Conservation (phyloP, 2,888 invertebrate genomes). For the Anoplius nigerrimus region DNA sequence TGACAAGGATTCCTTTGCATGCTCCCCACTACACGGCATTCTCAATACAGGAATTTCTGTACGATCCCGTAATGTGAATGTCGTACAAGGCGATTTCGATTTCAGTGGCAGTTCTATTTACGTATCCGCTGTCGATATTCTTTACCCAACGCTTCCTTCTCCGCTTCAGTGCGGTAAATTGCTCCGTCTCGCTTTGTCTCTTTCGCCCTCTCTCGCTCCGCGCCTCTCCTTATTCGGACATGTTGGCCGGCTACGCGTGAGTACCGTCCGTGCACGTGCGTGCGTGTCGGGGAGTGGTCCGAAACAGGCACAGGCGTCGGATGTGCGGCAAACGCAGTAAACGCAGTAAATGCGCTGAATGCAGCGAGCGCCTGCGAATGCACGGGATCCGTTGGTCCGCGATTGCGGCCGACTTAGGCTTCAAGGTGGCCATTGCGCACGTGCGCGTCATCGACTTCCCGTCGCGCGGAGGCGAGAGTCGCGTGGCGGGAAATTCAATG, state of each 20-base stretch:
- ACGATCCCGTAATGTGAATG: too few species aligned
- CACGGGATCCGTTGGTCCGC: neutral
- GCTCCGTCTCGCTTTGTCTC: neutral
- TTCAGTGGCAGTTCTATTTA: neutral
- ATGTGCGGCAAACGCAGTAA: neutral
- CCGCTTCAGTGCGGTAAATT: neutral
- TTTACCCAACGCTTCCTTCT: neutral
- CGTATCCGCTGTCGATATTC: neutral
- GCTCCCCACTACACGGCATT: neutral
- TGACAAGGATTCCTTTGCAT: too few species aligned
- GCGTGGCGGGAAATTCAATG: constrained; percentile 8
- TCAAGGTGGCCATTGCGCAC: neutral
- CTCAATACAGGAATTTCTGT: too few species aligned
- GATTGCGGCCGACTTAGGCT: neutral
- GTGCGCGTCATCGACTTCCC: neutral
- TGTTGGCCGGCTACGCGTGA: constrained; percentile 30
- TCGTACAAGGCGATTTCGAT: neutral
- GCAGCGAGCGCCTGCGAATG: too few species aligned
- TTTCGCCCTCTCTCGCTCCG: constrained; percentile 7
- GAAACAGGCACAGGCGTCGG: constrained; percentile 31
- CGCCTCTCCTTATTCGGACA: constrained; percentile 54
- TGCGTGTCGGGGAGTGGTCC: neutral
- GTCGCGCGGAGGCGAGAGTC: neutral
- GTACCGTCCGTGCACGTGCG: constrained; percentile 35
- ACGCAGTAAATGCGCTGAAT: too few species aligned